These are phyloP conservation scores for Doris montereyensis DNA, from an alignment of 2,888 invertebrate species.

Conservation along the genomic window DNA sequence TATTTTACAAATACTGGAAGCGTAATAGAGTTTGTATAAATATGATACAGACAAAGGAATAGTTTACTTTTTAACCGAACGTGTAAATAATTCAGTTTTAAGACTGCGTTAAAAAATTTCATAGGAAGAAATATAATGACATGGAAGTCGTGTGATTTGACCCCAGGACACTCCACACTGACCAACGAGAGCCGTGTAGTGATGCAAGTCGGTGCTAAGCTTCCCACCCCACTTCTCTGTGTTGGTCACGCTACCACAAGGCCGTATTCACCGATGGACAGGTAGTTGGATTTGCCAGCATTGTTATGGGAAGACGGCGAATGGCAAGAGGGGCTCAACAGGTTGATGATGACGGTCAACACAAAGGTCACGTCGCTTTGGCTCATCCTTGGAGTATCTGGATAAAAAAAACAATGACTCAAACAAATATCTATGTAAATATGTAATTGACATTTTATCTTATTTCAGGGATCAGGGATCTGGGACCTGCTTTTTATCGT, in stretches of 20 bases:
- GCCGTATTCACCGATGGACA: slow-evolving; percentile 63
- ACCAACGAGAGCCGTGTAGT: slow-evolving; percentile 76
- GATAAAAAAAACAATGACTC: slow-evolving; percentile 3
- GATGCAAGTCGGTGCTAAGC: slow-evolving; percentile 63
- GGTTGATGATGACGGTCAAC: slow-evolving; percentile 89
- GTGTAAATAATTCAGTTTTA: no score
- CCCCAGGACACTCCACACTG: slow-evolving; percentile 36
- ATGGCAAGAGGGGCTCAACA: slow-evolving; percentile 78
- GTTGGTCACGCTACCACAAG: slow-evolving; percentile 59
- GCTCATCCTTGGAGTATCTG: slow-evolving; percentile 90
- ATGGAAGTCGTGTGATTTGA: no score
- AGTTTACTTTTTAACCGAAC: no score
- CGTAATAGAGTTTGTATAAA: no score
- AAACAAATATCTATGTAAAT: no score
- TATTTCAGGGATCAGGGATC: no score
- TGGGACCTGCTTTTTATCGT: no score
- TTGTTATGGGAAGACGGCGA: slow-evolving; percentile 56
- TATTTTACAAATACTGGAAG: no score
- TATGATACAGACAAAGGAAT: no score
- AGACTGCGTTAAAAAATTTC: no score
- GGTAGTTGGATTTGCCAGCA: slow-evolving; percentile 65
- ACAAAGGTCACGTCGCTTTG: slow-evolving; percentile 92
- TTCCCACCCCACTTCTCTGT: slow-evolving; percentile 38
- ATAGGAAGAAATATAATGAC: no score
- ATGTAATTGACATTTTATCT: no score